These are phyloP conservation scores for Neomorphus geoffroyi DNA, from an alignment of 2,797 vertebrate genomes.

Conservation along the genomic window DNA sequence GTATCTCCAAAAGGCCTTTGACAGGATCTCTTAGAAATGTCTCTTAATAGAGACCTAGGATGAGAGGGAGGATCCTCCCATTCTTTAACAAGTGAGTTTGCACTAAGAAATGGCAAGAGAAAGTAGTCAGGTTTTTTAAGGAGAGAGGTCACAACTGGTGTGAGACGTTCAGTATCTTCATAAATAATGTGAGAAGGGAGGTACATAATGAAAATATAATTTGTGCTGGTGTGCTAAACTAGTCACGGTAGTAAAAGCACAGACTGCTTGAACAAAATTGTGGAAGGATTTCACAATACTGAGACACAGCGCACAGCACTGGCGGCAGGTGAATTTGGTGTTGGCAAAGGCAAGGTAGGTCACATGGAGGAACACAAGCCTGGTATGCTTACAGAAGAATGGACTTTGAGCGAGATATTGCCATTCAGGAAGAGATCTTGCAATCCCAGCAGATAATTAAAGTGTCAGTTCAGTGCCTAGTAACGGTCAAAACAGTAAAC, in stretches of 20 bases:
- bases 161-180: neutral
- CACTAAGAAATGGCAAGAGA: neutral
- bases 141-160: neutral
- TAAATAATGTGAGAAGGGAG: neutral
- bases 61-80: neutral
- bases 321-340: neutral
- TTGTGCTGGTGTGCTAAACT: neutral
- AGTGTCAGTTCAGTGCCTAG: neutral
- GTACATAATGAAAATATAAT: neutral
- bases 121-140: neutral
- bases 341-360: neutral
- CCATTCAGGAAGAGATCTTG: neutral
- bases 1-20: neutral
- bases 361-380: neutral
- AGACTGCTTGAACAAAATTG: neutral
- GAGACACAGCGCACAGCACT: accelerated
- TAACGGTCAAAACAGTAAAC: constrained; percentile 66
- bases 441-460: neutral
- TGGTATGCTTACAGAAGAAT: neutral
- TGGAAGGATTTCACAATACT: neutral
- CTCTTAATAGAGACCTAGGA: neutral
- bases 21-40: neutral
- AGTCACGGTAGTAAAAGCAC: neutral
- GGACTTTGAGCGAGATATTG: constrained; percentile 13
- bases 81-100: neutral